phyloP scores from a whole-genome alignment of 2,888 invertebrate genomes.

The Trichopria drosophilae region DNA sequence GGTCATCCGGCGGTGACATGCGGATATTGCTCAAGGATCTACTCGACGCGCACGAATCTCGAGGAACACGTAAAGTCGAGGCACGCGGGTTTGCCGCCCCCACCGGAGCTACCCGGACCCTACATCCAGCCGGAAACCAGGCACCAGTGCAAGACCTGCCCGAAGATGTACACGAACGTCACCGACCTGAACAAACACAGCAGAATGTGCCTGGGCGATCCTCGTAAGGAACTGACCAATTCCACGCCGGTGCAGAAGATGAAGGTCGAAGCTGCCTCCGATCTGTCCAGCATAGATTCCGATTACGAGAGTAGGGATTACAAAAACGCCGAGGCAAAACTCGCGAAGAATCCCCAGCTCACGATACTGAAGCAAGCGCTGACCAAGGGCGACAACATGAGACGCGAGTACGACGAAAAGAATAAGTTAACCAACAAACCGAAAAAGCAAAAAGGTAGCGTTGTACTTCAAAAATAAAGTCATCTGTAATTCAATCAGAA shows the following conservation, averaged over 20 bases:
- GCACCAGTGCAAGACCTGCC: slow-evolving; percentile 52
- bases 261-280: slow-evolving; percentile 37
- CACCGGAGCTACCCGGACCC: slow-evolving; percentile 39
- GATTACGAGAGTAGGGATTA: slow-evolving; percentile 53
- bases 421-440: slow-evolving; percentile 51
- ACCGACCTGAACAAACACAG: slow-evolving; percentile 54
- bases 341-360: slow-evolving; percentile 56
- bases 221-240: slow-evolving; percentile 45
- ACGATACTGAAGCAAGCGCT: slow-evolving; percentile 56
- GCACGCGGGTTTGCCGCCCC: slow-evolving; percentile 52
- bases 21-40: slow-evolving; percentile 56
- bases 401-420: slow-evolving; percentile 49
- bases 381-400: slow-evolving; percentile 49
- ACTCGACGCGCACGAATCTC: slow-evolving; percentile 57
- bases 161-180: slow-evolving; percentile 51
- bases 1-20: slow-evolving; percentile 60
- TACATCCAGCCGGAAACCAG: slow-evolving; percentile 42
- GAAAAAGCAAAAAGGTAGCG: slow-evolving; percentile 50
- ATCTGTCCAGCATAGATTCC: slow-evolving; percentile 50
- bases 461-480: too few species aligned
- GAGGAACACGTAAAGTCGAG: slow-evolving; percentile 58
- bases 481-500: slow-evolving; percentile 29
- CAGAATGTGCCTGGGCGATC: slow-evolving; percentile 45
- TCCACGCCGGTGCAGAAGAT: slow-evolving; percentile 43
- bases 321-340: slow-evolving; percentile 58